A percentile compares a stretch with the other conserved stretches of the same genome.
These are phyloP conservation scores for Haemorhous mexicanus DNA, from an alignment of 2,113 vertebrate species.

Conservation along the genomic window DNA sequence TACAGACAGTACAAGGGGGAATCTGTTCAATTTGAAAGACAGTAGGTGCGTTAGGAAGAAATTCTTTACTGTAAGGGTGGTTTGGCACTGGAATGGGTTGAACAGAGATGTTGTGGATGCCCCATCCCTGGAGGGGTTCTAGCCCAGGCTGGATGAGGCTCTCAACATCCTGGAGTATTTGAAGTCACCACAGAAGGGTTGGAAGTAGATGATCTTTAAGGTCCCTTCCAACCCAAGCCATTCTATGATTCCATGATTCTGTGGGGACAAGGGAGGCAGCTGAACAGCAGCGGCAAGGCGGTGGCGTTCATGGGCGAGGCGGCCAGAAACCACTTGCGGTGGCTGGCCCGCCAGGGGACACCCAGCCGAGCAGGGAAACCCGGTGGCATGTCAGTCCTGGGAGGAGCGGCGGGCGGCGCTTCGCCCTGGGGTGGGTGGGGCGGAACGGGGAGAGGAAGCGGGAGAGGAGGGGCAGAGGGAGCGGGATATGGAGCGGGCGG, in stretches of 20 bases:
- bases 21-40: background rate
- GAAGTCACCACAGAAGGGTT: background rate
- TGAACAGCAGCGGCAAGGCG: background rate
- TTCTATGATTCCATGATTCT: background rate
- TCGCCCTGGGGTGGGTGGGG: fast-evolving
- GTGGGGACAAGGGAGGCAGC: background rate
- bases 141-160: background rate
- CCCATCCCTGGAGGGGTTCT: background rate
- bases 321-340: fast-evolving
- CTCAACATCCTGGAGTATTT: background rate
- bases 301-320: fast-evolving
- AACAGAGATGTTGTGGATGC: background rate
- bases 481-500: background rate
- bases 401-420: background rate
- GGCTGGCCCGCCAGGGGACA: fast-evolving
- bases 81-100: background rate
- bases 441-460: fast-evolving
- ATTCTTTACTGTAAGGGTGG: background rate
- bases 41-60: background rate
- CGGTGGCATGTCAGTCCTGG: fast-evolving
- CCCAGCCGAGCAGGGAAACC: fast-evolving
- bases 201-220: background rate
- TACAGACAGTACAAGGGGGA: background rate
- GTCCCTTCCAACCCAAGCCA: background rate
- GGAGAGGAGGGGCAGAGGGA: too few relatives aligned